Percentiles rank a stretch among this genome's conserved stretches.
Conservation (phyloP, 2,113 vertebrate species). For the Myotis lucifugus region DNA sequence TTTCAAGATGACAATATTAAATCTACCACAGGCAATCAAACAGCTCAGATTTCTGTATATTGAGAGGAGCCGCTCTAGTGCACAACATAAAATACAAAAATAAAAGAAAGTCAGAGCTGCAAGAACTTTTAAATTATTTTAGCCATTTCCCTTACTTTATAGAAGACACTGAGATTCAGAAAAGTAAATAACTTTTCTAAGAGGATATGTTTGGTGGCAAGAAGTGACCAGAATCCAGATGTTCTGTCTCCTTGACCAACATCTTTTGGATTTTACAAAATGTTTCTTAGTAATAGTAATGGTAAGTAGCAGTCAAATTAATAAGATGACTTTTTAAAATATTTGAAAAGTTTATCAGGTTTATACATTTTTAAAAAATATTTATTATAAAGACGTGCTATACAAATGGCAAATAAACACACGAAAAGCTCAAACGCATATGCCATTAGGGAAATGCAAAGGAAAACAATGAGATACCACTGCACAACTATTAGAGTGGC, state of each 20-base stretch:
- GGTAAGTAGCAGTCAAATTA: conserved; percentile 5
- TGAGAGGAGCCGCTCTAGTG: neutral
- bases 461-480: neutral
- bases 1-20: conserved; percentile 53
- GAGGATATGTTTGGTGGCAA: neutral
- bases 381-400: neutral
- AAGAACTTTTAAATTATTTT: neutral
- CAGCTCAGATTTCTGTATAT: neutral
- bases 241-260: neutral
- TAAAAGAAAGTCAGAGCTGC: neutral
- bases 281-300: neutral
- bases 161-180: conserved; percentile 17
- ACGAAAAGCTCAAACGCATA: neutral
- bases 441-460: neutral
- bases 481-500: neutral
- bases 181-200: neutral
- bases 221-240: neutral
- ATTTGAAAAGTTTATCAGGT: neutral
- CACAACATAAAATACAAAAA: conserved; percentile 8
- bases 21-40: conserved; percentile 32
- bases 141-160: neutral
- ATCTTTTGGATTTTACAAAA: conserved; percentile 30
- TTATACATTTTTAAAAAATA: conserved; percentile 6
- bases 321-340: neutral
- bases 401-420: neutral